Evolutionary conservation across 1,140 invertebrate genomes (phyloP).

Genomic region (Leptestheria dahalacensis): DNA sequence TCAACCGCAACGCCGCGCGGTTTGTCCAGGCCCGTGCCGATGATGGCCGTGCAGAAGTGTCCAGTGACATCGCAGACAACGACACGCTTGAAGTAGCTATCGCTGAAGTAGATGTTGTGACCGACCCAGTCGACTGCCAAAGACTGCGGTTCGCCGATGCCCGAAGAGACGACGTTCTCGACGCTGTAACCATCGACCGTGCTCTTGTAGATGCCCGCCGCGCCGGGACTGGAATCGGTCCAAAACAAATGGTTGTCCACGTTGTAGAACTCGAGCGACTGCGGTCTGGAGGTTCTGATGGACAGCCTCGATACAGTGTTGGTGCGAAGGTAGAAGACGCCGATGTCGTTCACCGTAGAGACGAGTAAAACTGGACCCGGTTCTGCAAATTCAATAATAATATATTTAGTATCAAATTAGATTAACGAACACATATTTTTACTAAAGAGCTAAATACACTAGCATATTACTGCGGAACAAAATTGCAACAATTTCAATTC

Average conservation of each 20-base stretch:
- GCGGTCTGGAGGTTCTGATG: neutral
- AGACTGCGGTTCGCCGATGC: constrained; percentile 37
- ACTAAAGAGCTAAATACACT: no score
- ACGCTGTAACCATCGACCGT: neutral
- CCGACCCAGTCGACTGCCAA: constrained; percentile 69
- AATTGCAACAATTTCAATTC: no score
- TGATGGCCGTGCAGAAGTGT: constrained; percentile 27
- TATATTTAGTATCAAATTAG: no score
- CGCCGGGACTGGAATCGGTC: neutral
- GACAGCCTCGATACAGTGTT: neutral
- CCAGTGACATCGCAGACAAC: constrained; percentile 28
- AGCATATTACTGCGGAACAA: no score
- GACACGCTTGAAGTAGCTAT: constrained; percentile 32
- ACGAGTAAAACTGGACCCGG: constrained; percentile 4
- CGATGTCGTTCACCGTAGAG: neutral
- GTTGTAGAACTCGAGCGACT: constrained; percentile 2
- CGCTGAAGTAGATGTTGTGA: constrained; percentile 52
- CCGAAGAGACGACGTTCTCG: neutral
- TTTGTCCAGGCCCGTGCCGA: constrained; percentile 34
- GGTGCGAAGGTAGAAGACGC: neutral
- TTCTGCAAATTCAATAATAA: neutral
- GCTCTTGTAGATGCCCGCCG: neutral
- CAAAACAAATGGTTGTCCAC: constrained; percentile 11
- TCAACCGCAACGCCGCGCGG: constrained; percentile 41
- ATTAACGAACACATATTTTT: no score